phyloP scores from a whole-genome alignment of 2,888 invertebrate genomes.

The Tetranychus piercei region DNA sequence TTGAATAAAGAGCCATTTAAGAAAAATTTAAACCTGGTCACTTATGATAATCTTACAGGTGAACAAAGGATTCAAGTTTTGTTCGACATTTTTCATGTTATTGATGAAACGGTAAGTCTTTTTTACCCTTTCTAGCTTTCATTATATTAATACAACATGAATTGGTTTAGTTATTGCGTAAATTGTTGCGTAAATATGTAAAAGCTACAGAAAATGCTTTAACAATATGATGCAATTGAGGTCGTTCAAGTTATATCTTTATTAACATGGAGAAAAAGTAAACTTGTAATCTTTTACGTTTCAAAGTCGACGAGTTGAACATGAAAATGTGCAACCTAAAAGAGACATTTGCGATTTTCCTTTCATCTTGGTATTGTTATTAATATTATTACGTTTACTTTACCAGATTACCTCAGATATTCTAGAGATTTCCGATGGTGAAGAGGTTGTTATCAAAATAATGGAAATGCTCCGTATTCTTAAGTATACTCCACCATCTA shows the following conservation, averaged over 20 bases:
- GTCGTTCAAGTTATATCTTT: no score
- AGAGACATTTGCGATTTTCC: not conserved
- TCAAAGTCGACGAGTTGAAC: not conserved
- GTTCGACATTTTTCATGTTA: slow-evolving; percentile 52
- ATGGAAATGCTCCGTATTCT: slow-evolving; percentile 50
- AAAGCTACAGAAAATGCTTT: no score
- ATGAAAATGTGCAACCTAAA: not conserved
- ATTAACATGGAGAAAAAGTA: no score
- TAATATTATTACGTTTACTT: slow-evolving; percentile 5
- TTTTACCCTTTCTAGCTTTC: not conserved
- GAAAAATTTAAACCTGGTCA: slow-evolving; percentile 58
- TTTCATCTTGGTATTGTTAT: not conserved
- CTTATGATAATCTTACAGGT: slow-evolving; percentile 58
- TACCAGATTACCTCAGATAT: slow-evolving; percentile 44
- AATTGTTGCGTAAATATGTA: not conserved
- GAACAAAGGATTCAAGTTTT: slow-evolving; percentile 54
- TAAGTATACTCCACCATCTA: slow-evolving; percentile 52
- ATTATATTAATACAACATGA: not conserved
- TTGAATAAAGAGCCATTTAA: slow-evolving; percentile 51
- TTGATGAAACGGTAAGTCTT: slow-evolving; percentile 42
- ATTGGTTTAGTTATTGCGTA: not conserved
- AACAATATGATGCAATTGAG: no score
- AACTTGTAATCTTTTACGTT: no score
- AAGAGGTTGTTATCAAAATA: slow-evolving; percentile 52
- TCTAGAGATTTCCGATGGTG: slow-evolving; percentile 52